Conservation (phyloP, 2,113 vertebrate genomes). For the Ia io region DNA sequence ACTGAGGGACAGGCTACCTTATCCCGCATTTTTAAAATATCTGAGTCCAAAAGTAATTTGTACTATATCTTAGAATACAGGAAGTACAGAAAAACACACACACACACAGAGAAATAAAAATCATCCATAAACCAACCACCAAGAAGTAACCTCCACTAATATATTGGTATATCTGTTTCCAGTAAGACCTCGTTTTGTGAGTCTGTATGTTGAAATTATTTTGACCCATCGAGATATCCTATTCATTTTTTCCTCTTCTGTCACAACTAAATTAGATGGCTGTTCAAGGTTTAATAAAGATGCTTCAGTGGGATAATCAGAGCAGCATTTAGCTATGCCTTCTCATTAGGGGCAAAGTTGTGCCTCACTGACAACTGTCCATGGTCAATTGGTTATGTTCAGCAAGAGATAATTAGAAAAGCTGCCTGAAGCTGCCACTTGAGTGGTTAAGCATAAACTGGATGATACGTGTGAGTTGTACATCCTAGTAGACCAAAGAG, state of each 20-base stretch:
- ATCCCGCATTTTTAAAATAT: not conserved
- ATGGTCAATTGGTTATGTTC: not conserved
- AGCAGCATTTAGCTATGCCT: slow-evolving; percentile 21
- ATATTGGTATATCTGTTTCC: not conserved
- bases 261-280: slow-evolving; percentile 41
- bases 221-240: not conserved
- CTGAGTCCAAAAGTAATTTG: not conserved
- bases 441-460: not conserved
- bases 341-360: slow-evolving; percentile 42
- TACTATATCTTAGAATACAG: not conserved
- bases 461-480: not conserved
- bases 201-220: not conserved
- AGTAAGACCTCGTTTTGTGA: not conserved
- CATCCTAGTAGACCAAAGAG: not conserved
- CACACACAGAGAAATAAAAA: slow-evolving; percentile 12
- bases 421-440: not conserved
- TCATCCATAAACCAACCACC: not conserved
- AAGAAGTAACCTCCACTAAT: not conserved
- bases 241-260: not conserved
- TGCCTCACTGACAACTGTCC: slow-evolving; percentile 30
- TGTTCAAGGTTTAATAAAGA: slow-evolving; percentile 28
- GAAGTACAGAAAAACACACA: slow-evolving; percentile 3
- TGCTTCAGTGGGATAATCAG: slow-evolving; percentile 24
- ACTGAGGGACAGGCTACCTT: not conserved
- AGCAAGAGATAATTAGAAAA: slow-evolving; percentile 54